These are phyloP conservation scores for Zaprionus kolodkinae DNA, from an alignment of 1,140 invertebrate species.

Conservation along the genomic window DNA sequence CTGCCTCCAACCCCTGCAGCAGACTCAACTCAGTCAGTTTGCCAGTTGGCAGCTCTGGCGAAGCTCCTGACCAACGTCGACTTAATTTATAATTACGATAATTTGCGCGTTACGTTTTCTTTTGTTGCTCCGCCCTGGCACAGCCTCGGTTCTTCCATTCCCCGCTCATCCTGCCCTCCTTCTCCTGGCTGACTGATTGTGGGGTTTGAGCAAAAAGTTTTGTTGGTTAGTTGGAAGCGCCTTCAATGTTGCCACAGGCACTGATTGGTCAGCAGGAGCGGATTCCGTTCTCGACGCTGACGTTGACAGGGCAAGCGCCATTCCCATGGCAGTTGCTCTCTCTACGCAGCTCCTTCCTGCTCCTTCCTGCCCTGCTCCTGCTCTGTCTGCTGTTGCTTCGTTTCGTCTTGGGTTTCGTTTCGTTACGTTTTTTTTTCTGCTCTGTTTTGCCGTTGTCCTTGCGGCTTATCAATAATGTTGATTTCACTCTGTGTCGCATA, in stretches of 20 bases:
- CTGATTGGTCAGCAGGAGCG: constrained; percentile 52
- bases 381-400: constrained; percentile 7
- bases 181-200: not conserved
- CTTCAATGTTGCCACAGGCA: constrained; percentile 31
- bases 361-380: not conserved
- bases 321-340: not conserved
- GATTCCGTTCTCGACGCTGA: constrained; percentile 1
- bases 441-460: constrained; percentile 67
- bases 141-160: not conserved
- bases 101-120: constrained; percentile 82
- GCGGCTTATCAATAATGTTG: constrained; percentile 83
- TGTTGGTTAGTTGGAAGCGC: constrained; percentile 59
- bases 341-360: too few species aligned
- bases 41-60: constrained; percentile 15
- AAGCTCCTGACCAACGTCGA: constrained; percentile 65
- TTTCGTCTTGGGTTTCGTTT: constrained; percentile 18
- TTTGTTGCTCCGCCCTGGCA: constrained; percentile 58
- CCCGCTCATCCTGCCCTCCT: not conserved
- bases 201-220: constrained; percentile 54
- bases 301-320: constrained; percentile 28
- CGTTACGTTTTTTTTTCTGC: not conserved
- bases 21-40: not conserved
- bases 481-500: constrained; percentile 82
- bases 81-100: constrained; percentile 83
- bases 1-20: not conserved